Conservation (phyloP, 1,140 invertebrate species). For the Drosophila kanapiae region DNA sequence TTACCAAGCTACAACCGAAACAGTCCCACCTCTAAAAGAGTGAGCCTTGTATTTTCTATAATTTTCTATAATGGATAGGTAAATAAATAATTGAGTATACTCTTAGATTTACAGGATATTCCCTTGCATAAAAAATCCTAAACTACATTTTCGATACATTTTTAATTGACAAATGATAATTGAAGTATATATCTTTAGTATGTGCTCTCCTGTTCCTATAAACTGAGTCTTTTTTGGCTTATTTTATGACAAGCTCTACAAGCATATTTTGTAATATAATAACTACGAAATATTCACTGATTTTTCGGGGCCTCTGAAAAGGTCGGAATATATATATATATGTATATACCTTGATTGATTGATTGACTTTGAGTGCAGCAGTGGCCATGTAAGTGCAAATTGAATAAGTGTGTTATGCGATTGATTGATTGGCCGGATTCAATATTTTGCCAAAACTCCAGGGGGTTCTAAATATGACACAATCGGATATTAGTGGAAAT, state of each 20-base stretch:
- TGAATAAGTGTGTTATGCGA: constrained; percentile 11
- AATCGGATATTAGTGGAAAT: background rate
- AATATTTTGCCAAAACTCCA: background rate
- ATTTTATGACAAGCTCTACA: too few relatives aligned
- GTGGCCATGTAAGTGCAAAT: constrained; percentile 18
- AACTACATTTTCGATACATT: background rate
- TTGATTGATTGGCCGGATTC: constrained; percentile 24
- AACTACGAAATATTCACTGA: background rate
- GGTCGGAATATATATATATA: background rate
- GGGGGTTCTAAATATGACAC: background rate
- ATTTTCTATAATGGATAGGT: background rate
- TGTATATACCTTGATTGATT: constrained; percentile 13
- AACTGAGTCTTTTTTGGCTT: too few relatives aligned
- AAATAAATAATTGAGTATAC: background rate
- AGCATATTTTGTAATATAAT: background rate
- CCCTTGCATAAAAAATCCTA: background rate
- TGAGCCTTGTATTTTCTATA: too few relatives aligned
- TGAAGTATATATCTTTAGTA: background rate
- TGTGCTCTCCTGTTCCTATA: background rate
- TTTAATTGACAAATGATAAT: background rate
- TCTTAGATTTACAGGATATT: background rate
- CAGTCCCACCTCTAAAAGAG: too few relatives aligned
- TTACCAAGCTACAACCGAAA: background rate
- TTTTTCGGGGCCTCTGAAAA: background rate
- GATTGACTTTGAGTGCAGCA: constrained; percentile 8